Percentiles rank a stretch among this genome's conserved stretches.
phyloP scores from a whole-genome alignment of 2,113 vertebrate species.

The Ctenomys sociabilis region DNA sequence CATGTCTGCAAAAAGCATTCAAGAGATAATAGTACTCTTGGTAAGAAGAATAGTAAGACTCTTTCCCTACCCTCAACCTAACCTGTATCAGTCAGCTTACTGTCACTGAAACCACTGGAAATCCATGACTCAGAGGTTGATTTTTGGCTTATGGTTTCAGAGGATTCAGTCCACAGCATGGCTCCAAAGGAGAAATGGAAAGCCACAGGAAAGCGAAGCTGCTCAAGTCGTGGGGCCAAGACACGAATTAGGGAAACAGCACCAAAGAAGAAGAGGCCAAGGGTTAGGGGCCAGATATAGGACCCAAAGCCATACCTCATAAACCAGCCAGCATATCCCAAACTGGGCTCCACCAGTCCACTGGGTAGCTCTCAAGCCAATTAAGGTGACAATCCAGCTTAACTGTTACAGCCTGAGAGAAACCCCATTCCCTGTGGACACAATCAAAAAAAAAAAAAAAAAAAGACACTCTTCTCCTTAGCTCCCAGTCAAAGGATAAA shows the following conservation, averaged over 20 bases:
- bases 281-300: background rate
- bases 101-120: background rate
- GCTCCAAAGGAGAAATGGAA: background rate
- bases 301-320: background rate
- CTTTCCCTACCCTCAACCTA: background rate
- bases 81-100: background rate
- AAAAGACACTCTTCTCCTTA: background rate
- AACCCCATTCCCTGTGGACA: background rate
- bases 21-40: background rate
- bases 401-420: background rate
- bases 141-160: background rate
- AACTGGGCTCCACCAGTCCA: background rate
- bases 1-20: background rate
- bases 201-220: background rate
- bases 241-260: background rate
- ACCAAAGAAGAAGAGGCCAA: background rate
- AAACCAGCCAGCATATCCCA: background rate
- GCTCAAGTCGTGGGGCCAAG: background rate
- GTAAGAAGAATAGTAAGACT: background rate
- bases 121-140: background rate
- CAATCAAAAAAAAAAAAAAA: background rate
- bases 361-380: background rate
- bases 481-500: background rate
- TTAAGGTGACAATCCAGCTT: background rate
- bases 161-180: background rate